Evolutionary conservation across 1,140 invertebrate genomes (phyloP), one percentile per base, ranked within the genome.

Genomic region (Zaprionus vittiger): DNA sequence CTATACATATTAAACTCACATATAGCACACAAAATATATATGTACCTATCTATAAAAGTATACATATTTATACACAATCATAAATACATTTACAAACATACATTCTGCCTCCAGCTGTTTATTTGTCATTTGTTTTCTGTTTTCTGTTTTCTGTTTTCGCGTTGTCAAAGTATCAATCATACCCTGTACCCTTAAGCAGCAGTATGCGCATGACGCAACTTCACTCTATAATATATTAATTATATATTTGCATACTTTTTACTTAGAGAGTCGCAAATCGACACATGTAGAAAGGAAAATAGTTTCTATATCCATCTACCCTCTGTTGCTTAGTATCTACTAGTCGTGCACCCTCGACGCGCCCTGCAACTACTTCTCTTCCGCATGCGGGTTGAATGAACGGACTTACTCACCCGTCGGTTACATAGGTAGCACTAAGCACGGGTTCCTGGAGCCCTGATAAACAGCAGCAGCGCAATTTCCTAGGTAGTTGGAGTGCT

Each of bases 371-470:
- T n/a, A 44, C 22, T 31, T 34, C 38, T 62, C 73, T 52, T 41
- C 57, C 28, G 14, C 22, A 7, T 20, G 52, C 5, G 38, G 24
- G 81, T 83, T 80, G 54, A 73, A 15, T 71, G 80, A 87, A 55
- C 83, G 59, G 11, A 34, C 68, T 22, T 28, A 56, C 37, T 63
- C 34, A 47, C 38, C 60, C 37, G 38, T 5, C 9, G 31, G 28
- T 69, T 65, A 56, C 61, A 65, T 52, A 63, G 31, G 38, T n/a
- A 60, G 37, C 37, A 56, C 44, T 67, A 55, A 37, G 41, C 59
- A 11, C 31, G 64, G 37, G 28, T 77, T 85, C 28, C 85, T 89
- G 85, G 52, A 56, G 44, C 69, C 85, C 85, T 90, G 81, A 57
- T 85, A 49, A 26, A 3, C 38, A 66, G 65, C 70, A 62, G 55